Evolutionary conservation across 1,140 invertebrate species (phyloP).

Genomic region (Uloborus diversus): DNA sequence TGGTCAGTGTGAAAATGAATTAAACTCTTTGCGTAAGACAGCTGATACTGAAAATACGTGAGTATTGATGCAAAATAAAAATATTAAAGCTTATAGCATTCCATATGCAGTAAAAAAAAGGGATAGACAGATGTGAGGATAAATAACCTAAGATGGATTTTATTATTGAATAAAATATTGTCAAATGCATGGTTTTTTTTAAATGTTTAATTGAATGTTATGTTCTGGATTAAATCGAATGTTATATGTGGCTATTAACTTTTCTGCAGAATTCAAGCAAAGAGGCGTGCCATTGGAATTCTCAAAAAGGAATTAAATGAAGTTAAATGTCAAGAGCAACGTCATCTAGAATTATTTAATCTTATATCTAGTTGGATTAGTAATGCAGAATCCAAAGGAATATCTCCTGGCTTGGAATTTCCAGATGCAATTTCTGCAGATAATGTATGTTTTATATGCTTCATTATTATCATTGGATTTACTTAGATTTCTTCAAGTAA

Average conservation of each 20-base stretch:
- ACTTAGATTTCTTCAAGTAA: not conserved
- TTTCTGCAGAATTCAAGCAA: constrained; percentile 61
- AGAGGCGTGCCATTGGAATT: constrained; percentile 62
- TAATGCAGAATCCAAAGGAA: constrained; percentile 84
- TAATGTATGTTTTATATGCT: not conserved
- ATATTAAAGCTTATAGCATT: too few species aligned
- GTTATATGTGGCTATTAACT: not conserved
- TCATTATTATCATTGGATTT: not conserved
- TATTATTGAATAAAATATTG: too few species aligned
- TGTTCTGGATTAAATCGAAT: not conserved
- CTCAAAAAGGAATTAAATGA: constrained; percentile 70
- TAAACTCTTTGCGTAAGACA: constrained; percentile 59
- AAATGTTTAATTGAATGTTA: too few species aligned
- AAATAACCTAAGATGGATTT: too few species aligned
- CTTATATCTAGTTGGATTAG: constrained; percentile 83
- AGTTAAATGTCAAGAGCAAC: constrained; percentile 80
- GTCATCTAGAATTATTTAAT: constrained; percentile 80
- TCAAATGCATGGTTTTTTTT: too few species aligned
- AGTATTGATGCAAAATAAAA: too few species aligned
- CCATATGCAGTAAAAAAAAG: not conserved
- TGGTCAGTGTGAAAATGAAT: constrained; percentile 64
- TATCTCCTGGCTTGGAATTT: constrained; percentile 83
- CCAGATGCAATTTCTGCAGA: constrained; percentile 40
- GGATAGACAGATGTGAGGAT: too few species aligned
- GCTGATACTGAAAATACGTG: constrained; percentile 50